Conservation (phyloP, 2,113 vertebrate genomes). For the Sander lucioperca region DNA sequence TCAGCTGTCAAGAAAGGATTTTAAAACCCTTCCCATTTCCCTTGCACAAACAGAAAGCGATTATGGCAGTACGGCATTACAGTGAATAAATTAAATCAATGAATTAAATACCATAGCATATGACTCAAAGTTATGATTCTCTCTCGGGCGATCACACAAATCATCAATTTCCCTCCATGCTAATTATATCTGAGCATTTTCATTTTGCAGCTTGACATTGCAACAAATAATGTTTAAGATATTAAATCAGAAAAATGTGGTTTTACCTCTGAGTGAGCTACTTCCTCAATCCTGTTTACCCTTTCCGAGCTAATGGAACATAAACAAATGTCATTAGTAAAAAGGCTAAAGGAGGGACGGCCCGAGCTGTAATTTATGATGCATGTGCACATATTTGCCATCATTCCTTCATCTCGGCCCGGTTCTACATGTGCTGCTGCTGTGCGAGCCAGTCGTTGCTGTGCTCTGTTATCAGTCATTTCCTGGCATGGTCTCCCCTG, state of each 20-base stretch:
- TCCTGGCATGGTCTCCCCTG: slow-evolving; percentile 64
- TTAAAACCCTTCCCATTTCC: background rate
- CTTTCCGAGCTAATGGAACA: slow-evolving; percentile 63
- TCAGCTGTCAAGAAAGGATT: slow-evolving; percentile 37
- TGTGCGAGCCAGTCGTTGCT: slow-evolving; percentile 51
- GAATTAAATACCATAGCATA: slow-evolving; percentile 57
- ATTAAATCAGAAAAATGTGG: slow-evolving; percentile 59
- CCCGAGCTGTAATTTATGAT: slow-evolving; percentile 39
- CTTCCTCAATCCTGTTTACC: slow-evolving; percentile 53
- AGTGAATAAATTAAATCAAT: slow-evolving; percentile 59
- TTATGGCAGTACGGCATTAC: slow-evolving; percentile 48
- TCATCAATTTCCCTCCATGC: slow-evolving; percentile 59
- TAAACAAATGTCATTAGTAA: slow-evolving; percentile 59
- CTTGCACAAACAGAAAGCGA: slow-evolving; percentile 20
- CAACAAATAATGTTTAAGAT: slow-evolving; percentile 58
- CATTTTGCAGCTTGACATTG: slow-evolving; percentile 57
- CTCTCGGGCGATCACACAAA: slow-evolving; percentile 48
- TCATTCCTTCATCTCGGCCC: slow-evolving; percentile 48
- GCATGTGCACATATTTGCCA: slow-evolving; percentile 37
- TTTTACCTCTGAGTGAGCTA: slow-evolving; percentile 37
- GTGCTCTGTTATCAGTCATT: slow-evolving; percentile 70
- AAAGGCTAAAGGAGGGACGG: slow-evolving; percentile 22
- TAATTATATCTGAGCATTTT: slow-evolving; percentile 65
- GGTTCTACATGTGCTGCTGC: slow-evolving; percentile 54
- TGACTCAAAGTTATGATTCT: slow-evolving; percentile 62